Percentiles rank a stretch among this genome's conserved stretches.
Conservation (phyloP, 2,113 vertebrate species). For the Pollachius pollachius region DNA sequence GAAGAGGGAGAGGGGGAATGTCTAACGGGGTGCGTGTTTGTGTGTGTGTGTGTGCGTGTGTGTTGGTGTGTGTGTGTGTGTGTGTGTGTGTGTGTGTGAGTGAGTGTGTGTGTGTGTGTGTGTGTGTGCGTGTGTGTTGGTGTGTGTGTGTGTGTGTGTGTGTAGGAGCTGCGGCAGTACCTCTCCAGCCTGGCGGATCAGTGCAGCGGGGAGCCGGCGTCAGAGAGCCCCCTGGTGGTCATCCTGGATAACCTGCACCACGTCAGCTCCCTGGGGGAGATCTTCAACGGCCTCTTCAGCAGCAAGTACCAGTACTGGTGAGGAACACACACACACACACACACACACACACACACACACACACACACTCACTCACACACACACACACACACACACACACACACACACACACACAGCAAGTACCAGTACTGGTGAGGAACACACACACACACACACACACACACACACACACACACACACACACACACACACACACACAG, state of each 20-base stretch:
- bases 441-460: too few relatives aligned
- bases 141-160: background rate
- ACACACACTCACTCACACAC: too few relatives aligned
- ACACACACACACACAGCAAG: too few relatives aligned
- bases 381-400: too few relatives aligned
- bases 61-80: background rate
- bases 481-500: too few relatives aligned
- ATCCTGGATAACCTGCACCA: slow-evolving; percentile 97
- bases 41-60: background rate
- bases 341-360: too few relatives aligned
- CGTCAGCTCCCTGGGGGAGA: slow-evolving; percentile 91
- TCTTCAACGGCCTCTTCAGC: slow-evolving; percentile 95
- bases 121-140: background rate
- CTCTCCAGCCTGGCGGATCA: slow-evolving; percentile 91
- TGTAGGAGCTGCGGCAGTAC: slow-evolving; percentile 91
- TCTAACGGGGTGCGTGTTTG: too few relatives aligned
- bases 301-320: slow-evolving; percentile 94
- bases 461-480: too few relatives aligned
- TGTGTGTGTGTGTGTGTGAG: too few relatives aligned
- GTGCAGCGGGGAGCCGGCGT: slow-evolving; percentile 79
- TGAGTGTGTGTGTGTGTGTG: too few relatives aligned
- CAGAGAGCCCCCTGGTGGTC: slow-evolving; percentile 89
- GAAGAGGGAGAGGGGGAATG: too few relatives aligned
- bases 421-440: too few relatives aligned
- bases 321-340: slow-evolving; percentile 18